A percentile compares a stretch with the other conserved stretches of the same genome.
Evolutionary conservation across 2,797 vertebrate genomes (phyloP).

Genomic region (Amblyraja radiata): DNA sequence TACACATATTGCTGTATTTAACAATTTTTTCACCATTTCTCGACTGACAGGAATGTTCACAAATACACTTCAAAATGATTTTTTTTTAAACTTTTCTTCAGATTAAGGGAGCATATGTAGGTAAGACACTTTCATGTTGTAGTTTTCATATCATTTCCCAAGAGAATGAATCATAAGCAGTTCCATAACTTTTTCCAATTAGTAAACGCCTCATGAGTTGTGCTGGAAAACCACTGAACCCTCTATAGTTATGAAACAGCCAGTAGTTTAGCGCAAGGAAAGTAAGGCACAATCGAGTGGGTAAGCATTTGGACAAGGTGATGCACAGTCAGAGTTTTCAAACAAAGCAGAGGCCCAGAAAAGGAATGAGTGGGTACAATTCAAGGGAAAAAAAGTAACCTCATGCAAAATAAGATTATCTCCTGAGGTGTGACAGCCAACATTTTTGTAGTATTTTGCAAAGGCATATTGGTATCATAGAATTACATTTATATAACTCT

Average conservation of each 20-base stretch:
- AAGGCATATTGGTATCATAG: neutral
- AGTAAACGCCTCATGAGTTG: neutral
- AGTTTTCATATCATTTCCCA: neutral
- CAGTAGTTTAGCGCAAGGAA: neutral
- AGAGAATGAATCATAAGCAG: neutral
- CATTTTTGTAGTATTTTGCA: constrained; percentile 15
- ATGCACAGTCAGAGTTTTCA: neutral
- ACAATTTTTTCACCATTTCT: neutral
- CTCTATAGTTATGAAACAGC: neutral
- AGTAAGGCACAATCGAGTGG: neutral
- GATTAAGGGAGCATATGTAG: neutral
- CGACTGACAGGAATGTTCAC: neutral
- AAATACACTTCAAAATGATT: neutral
- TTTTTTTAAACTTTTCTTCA: neutral
- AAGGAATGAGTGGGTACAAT: neutral
- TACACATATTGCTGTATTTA: neutral
- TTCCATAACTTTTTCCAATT: neutral
- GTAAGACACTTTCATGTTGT: neutral
- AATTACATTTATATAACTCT: neutral
- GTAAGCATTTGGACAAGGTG: neutral
- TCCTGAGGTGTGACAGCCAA: neutral
- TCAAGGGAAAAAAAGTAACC: neutral
- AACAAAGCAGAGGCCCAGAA: constrained; percentile 7
- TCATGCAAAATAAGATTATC: neutral
- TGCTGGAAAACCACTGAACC: neutral